A percentile compares a stretch with the other conserved stretches of the same genome.
Conservation (phyloP, 1,140 invertebrate species). For the Drosophila saltans region DNA sequence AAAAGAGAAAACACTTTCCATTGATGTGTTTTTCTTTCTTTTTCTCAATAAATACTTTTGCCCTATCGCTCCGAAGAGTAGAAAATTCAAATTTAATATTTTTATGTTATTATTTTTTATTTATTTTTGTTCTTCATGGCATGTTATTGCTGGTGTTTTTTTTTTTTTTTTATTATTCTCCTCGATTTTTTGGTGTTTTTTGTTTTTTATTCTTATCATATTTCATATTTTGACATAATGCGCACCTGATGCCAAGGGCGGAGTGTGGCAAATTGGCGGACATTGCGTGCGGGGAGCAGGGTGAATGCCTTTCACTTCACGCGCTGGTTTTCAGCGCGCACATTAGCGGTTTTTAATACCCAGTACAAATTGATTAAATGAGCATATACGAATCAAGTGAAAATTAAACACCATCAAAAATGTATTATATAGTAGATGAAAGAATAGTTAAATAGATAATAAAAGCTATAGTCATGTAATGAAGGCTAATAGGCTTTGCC, state of each 20-base stretch:
- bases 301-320: background rate
- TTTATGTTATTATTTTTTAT: slow-evolving; percentile 8
- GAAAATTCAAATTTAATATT: slow-evolving; percentile 13
- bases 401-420: no score
- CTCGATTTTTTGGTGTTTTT: slow-evolving; percentile 21
- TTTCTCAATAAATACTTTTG: background rate
- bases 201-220: slow-evolving; percentile 55
- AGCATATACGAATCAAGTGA: no score
- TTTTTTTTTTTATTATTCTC: slow-evolving; percentile 3
- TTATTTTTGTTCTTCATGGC: background rate
- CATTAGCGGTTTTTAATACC: slow-evolving; percentile 54
- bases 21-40: slow-evolving; percentile 14
- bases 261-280: slow-evolving; percentile 58
- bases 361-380: background rate
- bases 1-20: background rate
- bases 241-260: slow-evolving; percentile 68
- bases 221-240: slow-evolving; percentile 74
- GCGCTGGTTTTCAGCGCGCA: slow-evolving; percentile 61
- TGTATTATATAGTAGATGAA: no score
- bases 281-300: slow-evolving; percentile 38
- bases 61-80: background rate
- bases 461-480: no score
- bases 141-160: background rate
- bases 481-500: no score
- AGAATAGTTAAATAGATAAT: no score